phyloP scores from a whole-genome alignment of 1,140 invertebrate genomes.

The Diuraphis noxia region DNA sequence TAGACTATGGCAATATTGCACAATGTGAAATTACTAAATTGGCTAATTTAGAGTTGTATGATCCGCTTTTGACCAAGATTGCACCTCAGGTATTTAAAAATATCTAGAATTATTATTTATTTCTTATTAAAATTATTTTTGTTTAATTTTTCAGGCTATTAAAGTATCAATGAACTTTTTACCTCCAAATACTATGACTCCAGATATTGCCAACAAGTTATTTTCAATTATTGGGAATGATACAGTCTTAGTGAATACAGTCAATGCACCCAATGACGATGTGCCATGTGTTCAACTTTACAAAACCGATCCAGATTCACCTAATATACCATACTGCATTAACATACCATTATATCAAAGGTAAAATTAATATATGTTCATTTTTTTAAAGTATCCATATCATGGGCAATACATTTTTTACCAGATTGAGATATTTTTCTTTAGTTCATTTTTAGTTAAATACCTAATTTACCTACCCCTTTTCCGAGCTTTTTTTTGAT shows the following conservation, averaged over 20 bases:
- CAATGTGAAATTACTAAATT: conserved; percentile 37
- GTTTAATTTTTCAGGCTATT: background rate
- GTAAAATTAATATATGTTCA: background rate
- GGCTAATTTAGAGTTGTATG: background rate
- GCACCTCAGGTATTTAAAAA: conserved; percentile 31
- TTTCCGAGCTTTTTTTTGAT: no score
- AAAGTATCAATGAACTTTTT: conserved; percentile 46
- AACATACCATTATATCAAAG: conserved; percentile 26
- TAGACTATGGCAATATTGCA: conserved; percentile 40
- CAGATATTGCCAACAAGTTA: conserved; percentile 26
- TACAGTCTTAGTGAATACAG: conserved; percentile 35
- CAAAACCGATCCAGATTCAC: conserved; percentile 34
- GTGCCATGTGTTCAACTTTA: conserved; percentile 46
- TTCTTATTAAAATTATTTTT: background rate
- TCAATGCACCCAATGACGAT: conserved; percentile 22
- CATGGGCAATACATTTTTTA: no score
- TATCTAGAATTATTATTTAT: background rate
- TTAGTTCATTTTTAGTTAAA: no score
- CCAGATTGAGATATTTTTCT: no score
- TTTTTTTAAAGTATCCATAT: no score
- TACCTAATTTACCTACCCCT: no score
- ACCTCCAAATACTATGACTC: conserved; percentile 31
- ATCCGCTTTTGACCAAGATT: conserved; percentile 37
- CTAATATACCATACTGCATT: conserved; percentile 8
- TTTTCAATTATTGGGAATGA: background rate